Percentiles rank a stretch among this genome's conserved stretches.
These are phyloP conservation scores for Chaunax sp. DNA, from an alignment of 2,797 vertebrate species.

Conservation along the genomic window DNA sequence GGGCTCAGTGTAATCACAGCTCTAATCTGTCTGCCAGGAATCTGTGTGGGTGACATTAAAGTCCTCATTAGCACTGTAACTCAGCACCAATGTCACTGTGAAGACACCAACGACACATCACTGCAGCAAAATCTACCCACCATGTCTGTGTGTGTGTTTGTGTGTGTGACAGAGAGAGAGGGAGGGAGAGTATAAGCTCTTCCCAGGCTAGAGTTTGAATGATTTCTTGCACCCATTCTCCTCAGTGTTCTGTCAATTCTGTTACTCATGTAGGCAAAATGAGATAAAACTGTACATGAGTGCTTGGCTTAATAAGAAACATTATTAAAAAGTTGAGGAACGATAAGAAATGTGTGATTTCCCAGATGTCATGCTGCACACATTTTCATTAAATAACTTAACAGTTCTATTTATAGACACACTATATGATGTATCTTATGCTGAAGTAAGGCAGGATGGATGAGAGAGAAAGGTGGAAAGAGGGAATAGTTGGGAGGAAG, in stretches of 20 bases:
- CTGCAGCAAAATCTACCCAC: slow-evolving; percentile 64
- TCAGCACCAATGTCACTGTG: slow-evolving; percentile 78
- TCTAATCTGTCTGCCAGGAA: slow-evolving; percentile 77
- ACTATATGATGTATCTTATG: slow-evolving; percentile 39
- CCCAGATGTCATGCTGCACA: slow-evolving; percentile 14
- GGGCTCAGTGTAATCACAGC: slow-evolving; percentile 73
- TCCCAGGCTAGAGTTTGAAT: slow-evolving; percentile 33
- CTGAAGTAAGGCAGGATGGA: slow-evolving; percentile 47
- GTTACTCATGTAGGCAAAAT: slow-evolving; percentile 40
- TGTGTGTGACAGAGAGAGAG: background rate
- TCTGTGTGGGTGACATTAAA: slow-evolving; percentile 82
- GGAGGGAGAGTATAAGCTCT: slow-evolving; percentile 28
- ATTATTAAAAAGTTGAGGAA: slow-evolving; percentile 35
- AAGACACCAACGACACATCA: slow-evolving; percentile 74
- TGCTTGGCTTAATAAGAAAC: slow-evolving; percentile 33
- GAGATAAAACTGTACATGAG: slow-evolving; percentile 28
- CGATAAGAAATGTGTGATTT: slow-evolving; percentile 37
- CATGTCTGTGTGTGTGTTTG: slow-evolving; percentile 11
- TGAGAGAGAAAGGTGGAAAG: slow-evolving; percentile 62
- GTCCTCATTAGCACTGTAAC: slow-evolving; percentile 82
- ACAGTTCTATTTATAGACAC: slow-evolving; percentile 32
- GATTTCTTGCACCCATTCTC: slow-evolving; percentile 39
- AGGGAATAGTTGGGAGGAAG: slow-evolving; percentile 58
- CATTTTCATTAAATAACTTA: slow-evolving; percentile 52
- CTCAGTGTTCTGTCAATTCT: slow-evolving; percentile 26